Percentiles rank a stretch among this genome's conserved stretches.
phyloP scores from a whole-genome alignment of 2,888 invertebrate species.

The Drosophila greeni region DNA sequence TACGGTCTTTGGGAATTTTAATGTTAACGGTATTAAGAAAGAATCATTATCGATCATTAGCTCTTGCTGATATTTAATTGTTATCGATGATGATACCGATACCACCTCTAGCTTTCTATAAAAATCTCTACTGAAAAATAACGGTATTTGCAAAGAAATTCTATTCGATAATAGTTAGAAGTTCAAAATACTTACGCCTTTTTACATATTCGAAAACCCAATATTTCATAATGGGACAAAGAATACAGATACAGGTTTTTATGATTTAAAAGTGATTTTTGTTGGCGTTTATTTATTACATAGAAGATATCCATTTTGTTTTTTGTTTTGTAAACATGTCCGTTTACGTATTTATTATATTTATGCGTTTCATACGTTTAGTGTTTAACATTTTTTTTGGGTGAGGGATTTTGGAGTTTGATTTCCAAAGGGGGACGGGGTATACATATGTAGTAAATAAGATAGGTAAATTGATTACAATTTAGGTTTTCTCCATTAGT shows the following conservation, averaged over 20 bases:
- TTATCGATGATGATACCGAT: no score
- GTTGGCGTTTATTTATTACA: slow-evolving; percentile 37
- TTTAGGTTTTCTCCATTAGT: slow-evolving; percentile 47
- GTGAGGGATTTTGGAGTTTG: slow-evolving; percentile 4
- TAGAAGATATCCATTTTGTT: slow-evolving; percentile 41
- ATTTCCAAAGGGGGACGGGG: slow-evolving; percentile 21
- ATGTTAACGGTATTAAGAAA: neutral
- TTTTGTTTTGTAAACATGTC: slow-evolving; percentile 22
- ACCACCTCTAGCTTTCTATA: no score
- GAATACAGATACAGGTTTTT: neutral
- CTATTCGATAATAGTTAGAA: no score
- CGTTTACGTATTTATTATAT: slow-evolving; percentile 29
- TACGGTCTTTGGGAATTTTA: neutral
- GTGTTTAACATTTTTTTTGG: slow-evolving; percentile 44
- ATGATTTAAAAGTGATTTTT: slow-evolving; percentile 37
- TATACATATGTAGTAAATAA: slow-evolving; percentile 53
- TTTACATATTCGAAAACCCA: neutral
- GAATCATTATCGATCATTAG: neutral
- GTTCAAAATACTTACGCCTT: neutral
- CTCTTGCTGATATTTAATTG: no score
- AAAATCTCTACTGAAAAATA: no score
- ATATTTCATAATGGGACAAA: no score
- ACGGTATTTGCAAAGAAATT: no score
- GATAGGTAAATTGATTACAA: slow-evolving; percentile 66
- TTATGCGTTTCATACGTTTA: slow-evolving; percentile 24